Evolutionary conservation across 2,113 vertebrate genomes (phyloP).

Genomic region (Dicaeum eximium): DNA sequence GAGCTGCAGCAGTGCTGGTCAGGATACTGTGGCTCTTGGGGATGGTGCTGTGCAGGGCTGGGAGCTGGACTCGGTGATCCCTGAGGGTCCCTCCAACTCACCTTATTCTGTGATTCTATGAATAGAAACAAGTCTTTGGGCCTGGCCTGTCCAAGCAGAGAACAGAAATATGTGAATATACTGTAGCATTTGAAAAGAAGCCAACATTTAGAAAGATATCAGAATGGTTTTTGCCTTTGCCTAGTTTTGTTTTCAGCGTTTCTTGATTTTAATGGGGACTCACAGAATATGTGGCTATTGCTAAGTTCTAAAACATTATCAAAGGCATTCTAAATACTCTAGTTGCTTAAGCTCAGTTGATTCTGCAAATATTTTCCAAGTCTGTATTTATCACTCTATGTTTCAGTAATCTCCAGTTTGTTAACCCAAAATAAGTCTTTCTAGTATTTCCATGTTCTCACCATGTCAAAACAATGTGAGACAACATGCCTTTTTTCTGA

Average conservation of each 20-base stretch:
- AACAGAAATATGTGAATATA: not conserved
- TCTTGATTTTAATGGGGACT: not conserved
- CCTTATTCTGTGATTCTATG: not conserved
- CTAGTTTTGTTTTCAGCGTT: not conserved
- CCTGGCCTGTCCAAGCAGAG: not conserved
- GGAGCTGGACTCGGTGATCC: fast-evolving
- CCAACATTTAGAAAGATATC: not conserved
- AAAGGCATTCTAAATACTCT: slow-evolving; percentile 4
- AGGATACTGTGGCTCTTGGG: not conserved
- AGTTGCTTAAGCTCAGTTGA: not conserved
- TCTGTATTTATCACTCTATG: not conserved
- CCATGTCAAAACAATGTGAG: not conserved
- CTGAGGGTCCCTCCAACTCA: not conserved
- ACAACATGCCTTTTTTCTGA: not conserved
- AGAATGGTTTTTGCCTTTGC: not conserved
- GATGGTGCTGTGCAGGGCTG: too few relatives aligned
- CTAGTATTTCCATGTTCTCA: not conserved
- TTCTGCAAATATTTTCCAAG: not conserved
- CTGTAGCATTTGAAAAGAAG: not conserved
- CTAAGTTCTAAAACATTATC: not conserved
- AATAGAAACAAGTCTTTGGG: not conserved
- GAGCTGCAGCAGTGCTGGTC: not conserved
- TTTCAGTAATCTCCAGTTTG: not conserved
- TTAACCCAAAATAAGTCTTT: slow-evolving; percentile 3
- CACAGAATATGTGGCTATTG: not conserved